Evolutionary conservation across 1,140 invertebrate species (phyloP).

Genomic region (Cyclargus thomasi): DNA sequence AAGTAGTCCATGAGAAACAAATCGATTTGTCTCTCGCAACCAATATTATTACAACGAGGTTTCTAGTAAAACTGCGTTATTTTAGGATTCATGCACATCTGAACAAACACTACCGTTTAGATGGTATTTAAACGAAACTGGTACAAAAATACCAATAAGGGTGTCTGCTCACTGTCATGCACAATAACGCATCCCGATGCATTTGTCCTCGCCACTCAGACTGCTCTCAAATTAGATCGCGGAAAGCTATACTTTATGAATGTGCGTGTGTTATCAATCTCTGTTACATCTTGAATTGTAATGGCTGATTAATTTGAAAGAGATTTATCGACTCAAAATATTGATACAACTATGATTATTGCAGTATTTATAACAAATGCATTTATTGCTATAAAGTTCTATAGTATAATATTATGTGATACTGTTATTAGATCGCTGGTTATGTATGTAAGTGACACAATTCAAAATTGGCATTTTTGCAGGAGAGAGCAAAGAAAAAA

Average conservation of each 20-base stretch:
- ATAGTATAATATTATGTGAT: too few relatives aligned
- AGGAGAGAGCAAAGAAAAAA: too few relatives aligned
- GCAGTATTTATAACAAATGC: too few relatives aligned
- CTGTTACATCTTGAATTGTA: neutral
- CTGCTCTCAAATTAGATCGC: constrained; percentile 26
- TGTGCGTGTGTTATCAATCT: neutral
- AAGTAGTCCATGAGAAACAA: neutral
- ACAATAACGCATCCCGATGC: constrained; percentile 65
- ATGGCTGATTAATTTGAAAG: neutral
- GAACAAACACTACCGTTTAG: constrained; percentile 55
- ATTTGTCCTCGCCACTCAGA: constrained; percentile 55
- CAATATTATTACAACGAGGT: neutral
- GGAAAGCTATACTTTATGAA: constrained; percentile 1
- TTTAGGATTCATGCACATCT: constrained; percentile 39
- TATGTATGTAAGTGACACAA: too few relatives aligned
- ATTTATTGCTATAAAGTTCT: too few relatives aligned
- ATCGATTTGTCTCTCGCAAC: neutral
- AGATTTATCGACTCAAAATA: neutral
- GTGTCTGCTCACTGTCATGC: constrained; percentile 49
- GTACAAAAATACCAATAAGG: constrained; percentile 62
- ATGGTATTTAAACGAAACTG: constrained; percentile 30
- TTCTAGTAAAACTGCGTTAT: constrained; percentile 3
- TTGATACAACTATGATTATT: neutral
- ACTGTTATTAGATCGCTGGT: too few relatives aligned
- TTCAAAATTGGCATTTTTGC: too few relatives aligned